Evolutionary conservation across 1,140 invertebrate genomes (phyloP).

Genomic region (Andricus grossulariae): DNA sequence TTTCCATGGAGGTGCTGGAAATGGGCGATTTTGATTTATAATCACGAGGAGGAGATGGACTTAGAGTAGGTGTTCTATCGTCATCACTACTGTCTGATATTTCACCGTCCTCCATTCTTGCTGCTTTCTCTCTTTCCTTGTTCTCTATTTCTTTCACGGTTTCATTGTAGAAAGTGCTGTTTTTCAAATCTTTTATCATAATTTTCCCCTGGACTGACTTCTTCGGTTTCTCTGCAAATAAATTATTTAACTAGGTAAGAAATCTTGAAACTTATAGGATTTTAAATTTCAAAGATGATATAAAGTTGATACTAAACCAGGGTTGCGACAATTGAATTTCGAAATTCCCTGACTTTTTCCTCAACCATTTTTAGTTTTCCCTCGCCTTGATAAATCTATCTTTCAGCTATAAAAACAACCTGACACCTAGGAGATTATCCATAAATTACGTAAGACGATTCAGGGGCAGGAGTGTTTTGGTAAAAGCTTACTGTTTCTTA

Average conservation of each 20-base stretch:
- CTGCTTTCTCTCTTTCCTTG: constrained; percentile 79
- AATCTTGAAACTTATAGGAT: constrained; percentile 38
- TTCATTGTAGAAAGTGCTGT: constrained; percentile 81
- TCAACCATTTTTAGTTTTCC: too few relatives aligned
- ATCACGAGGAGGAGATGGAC: constrained; percentile 59
- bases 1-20: constrained; percentile 47
- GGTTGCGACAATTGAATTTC: too few relatives aligned
- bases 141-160: constrained; percentile 81
- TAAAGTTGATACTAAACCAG: constrained; percentile 6
- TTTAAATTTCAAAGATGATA: not conserved
- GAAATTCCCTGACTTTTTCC: too few relatives aligned
- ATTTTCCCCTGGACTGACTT: constrained; percentile 69
- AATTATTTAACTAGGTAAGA: constrained; percentile 35
- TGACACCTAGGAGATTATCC: too few relatives aligned
- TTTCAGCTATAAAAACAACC: too few relatives aligned
- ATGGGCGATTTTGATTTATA: constrained; percentile 41
- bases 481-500: too few relatives aligned
- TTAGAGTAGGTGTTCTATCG: constrained; percentile 72
- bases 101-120: constrained; percentile 81
- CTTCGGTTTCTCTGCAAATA: constrained; percentile 68
- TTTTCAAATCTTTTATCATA: constrained; percentile 82
- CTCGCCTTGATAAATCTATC: too few relatives aligned
- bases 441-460: too few relatives aligned
- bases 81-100: constrained; percentile 78
- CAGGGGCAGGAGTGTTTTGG: too few relatives aligned